These are phyloP conservation scores for Protomyctophum bolini DNA, from an alignment of 2,113 vertebrate genomes.

Conservation along the genomic window DNA sequence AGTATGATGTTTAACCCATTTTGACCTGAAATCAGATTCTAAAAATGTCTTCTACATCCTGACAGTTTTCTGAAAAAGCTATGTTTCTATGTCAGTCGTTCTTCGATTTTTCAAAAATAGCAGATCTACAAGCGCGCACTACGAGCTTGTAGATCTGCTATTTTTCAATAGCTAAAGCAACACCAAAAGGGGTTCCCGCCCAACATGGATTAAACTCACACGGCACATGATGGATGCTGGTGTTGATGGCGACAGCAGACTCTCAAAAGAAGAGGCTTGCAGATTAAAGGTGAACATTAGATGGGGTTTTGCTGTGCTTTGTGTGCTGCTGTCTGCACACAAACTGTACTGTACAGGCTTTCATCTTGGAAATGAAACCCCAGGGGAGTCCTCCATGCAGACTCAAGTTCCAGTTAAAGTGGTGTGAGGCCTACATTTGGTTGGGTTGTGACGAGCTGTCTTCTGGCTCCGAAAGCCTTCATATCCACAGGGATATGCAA, in stretches of 20 bases:
- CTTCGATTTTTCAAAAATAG: too few relatives aligned
- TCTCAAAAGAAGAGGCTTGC: neutral
- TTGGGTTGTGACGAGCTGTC: slow-evolving; percentile 20
- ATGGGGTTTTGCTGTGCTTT: neutral
- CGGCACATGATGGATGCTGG: neutral
- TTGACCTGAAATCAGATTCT: too few relatives aligned
- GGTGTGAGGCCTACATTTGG: neutral
- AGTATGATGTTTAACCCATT: too few relatives aligned
- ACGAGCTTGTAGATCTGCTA: too few relatives aligned
- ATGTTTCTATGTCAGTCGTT: too few relatives aligned
- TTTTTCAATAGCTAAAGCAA: too few relatives aligned
- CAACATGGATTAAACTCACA: too few relatives aligned
- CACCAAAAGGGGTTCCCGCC: too few relatives aligned
- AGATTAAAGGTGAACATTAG: neutral
- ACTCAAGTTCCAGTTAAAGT: neutral
- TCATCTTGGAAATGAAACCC: slow-evolving; percentile 23
- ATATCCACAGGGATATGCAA: slow-evolving; percentile 7
- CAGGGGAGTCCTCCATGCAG: neutral
- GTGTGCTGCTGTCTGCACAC: neutral
- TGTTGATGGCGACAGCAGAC: neutral
- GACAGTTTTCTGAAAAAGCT: too few relatives aligned
- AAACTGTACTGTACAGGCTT: slow-evolving; percentile 6
- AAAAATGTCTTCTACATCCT: too few relatives aligned
- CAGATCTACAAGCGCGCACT: too few relatives aligned
- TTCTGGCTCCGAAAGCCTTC: neutral